A percentile compares a stretch with the other conserved stretches of the same genome.
Conservation (phyloP, 2,888 invertebrate genomes). For the Allolobophora icterica region DNA sequence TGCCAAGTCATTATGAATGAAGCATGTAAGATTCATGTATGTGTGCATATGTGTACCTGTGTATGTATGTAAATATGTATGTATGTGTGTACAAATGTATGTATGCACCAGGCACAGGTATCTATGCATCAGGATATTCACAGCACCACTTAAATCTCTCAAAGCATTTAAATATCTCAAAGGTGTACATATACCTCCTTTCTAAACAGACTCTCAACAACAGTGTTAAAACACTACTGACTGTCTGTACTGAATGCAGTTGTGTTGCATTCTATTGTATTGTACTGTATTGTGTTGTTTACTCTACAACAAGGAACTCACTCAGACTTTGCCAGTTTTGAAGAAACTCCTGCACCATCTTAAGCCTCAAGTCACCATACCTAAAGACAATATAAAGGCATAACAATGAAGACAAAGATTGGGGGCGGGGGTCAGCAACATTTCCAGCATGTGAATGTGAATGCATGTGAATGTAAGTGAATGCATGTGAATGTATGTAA, state of each 20-base stretch:
- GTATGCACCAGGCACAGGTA: background rate
- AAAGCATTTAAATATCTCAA: background rate
- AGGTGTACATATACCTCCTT: no score
- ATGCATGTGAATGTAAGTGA: background rate
- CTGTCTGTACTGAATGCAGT: no score
- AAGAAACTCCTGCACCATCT: conserved; percentile 89
- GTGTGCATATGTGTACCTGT: no score
- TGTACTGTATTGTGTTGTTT: background rate
- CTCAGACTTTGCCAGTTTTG: conserved; percentile 89
- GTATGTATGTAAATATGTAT: no score
- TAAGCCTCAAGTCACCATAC: conserved; percentile 87
- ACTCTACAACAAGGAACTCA: conserved; percentile 44
- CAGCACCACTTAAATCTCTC: background rate
- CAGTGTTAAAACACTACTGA: background rate
- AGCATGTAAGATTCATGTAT: no score
- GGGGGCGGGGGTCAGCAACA: background rate
- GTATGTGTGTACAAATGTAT: background rate
- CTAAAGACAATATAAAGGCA: conserved; percentile 47
- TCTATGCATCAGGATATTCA: background rate
- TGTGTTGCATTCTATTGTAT: background rate
- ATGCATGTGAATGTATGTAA: background rate
- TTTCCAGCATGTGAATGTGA: background rate
- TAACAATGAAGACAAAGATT: background rate
- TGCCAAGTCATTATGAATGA: no score
- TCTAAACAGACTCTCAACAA: background rate